phyloP scores from a whole-genome alignment of 2,113 vertebrate species.

The Gavia stellata region DNA sequence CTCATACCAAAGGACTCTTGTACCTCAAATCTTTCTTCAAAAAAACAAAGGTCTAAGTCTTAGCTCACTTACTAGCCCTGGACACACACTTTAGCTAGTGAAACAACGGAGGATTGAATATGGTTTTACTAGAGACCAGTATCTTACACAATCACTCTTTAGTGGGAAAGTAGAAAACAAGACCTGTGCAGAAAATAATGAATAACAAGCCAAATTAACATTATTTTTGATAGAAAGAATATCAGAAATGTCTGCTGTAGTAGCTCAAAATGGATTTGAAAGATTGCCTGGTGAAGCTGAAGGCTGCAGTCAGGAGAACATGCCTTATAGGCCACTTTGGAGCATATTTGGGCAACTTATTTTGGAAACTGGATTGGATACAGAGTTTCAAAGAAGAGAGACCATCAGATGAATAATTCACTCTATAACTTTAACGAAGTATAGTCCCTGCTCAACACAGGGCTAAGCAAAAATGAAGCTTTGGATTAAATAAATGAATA shows the following conservation, averaged over 20 bases:
- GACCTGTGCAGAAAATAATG: not conserved
- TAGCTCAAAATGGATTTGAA: not conserved
- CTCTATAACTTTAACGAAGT: not conserved
- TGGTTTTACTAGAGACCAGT: not conserved
- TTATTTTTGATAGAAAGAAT: not conserved
- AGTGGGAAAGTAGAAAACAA: not conserved
- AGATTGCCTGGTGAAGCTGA: not conserved
- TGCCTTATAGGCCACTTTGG: not conserved
- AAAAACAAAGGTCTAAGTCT: not conserved
- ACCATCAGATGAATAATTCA: not conserved
- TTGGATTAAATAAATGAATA: not conserved
- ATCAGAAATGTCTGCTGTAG: not conserved
- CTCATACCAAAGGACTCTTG: not conserved
- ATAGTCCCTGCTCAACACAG: not conserved
- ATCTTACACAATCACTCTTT: not conserved
- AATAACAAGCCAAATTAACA: not conserved
- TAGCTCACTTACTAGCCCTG: not conserved
- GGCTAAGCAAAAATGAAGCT: not conserved
- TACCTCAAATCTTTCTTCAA: not conserved
- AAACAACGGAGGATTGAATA: not conserved
- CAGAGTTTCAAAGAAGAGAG: not conserved
- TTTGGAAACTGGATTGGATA: not conserved
- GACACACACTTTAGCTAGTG: not conserved
- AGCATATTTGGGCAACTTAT: not conserved
- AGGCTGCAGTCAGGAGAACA: not conserved